Evolutionary conservation across 2,113 vertebrate genomes (phyloP), one percentile per base, ranked within the genome.

Genomic region (Saccopteryx bilineata): DNA sequence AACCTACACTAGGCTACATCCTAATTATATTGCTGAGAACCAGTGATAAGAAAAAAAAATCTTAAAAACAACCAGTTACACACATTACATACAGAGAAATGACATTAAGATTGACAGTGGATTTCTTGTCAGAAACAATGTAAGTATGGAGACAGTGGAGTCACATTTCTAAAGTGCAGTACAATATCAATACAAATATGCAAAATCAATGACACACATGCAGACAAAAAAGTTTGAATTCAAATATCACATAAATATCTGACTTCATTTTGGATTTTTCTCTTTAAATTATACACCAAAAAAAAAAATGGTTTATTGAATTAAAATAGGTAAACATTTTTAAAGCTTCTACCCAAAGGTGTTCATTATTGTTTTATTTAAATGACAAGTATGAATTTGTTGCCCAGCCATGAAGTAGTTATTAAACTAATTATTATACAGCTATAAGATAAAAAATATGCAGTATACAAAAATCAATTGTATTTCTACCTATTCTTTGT

Each of bases 391-490:
- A 50, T 31, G 48, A 63, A 82, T 26, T 63, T 63, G 80, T 65
- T 65, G 39, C 60, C 24, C 17, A 66, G 58, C 15, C 58, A 58
- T 92, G 39, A 75, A 78, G 9, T 28, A 46, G 58, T 68, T 18
- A 71, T 50, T 48, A 23, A 93, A 26, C 3, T 9, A 52, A 50
- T 68, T 39, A 86, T 39, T 39, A 54, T 50, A 54, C 2, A 54
- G 39, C 39, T 39, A 58, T 66, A 66, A 66, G 26, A 66, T 66
- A 31, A 66, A 65, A 28, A 28, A 75, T 75, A 52, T 17, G 1
- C 24, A 68, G n/a, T 21, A 48, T 80, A n/a, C 9, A 91, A 76
- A 90, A 96, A 78, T 54, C 63, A 89, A 58, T 54, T 80, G 11
- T 9, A 68, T 81, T 68, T 93, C 26, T 56, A 72, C 5, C 39